A percentile compares a stretch with the other conserved stretches of the same genome.
Evolutionary conservation across 2,888 invertebrate species (phyloP).

Genomic region (Drosophila siamana): DNA sequence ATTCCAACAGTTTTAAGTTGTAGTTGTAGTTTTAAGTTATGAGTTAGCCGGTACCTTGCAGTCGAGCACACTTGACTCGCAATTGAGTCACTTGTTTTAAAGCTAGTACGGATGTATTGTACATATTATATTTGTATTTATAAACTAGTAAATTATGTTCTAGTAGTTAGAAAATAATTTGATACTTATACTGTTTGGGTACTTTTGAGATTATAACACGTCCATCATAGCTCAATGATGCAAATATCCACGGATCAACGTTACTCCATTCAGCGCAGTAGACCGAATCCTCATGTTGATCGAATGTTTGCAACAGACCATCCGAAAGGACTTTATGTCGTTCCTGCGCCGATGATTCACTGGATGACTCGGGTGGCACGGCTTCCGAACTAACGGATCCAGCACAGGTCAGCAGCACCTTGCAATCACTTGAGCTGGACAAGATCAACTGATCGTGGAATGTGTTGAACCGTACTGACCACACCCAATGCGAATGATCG

Average conservation of each 20-base stretch:
- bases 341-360: constrained; percentile 55
- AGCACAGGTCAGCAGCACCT: constrained; percentile 94
- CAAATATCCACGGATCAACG: constrained; percentile 99
- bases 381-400: constrained; percentile 94
- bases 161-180: constrained; percentile 90
- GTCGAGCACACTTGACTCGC: not conserved
- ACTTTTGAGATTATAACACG: constrained; percentile 96
- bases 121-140: constrained; percentile 15
- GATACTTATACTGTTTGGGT: constrained; percentile 97
- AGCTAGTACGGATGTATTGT: constrained; percentile 11
- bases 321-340: constrained; percentile 87
- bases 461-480: constrained; percentile 97
- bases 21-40: no score
- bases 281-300: constrained; percentile 99
- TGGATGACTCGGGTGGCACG: constrained; percentile 17
- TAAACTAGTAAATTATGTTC: constrained; percentile 12
- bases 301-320: constrained; percentile 95
- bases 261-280: constrained; percentile 99
- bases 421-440: constrained; percentile 97
- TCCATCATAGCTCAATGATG: constrained; percentile 98
- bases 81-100: not conserved
- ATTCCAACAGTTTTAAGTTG: no score
- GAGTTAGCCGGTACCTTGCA: not conserved
- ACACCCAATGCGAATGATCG: constrained; percentile 97
- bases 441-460: constrained; percentile 98